Percentiles rank a stretch among this genome's conserved stretches.
These are phyloP conservation scores for Lampropteryx suffumata DNA, from an alignment of 2,888 invertebrate species.

Conservation along the genomic window DNA sequence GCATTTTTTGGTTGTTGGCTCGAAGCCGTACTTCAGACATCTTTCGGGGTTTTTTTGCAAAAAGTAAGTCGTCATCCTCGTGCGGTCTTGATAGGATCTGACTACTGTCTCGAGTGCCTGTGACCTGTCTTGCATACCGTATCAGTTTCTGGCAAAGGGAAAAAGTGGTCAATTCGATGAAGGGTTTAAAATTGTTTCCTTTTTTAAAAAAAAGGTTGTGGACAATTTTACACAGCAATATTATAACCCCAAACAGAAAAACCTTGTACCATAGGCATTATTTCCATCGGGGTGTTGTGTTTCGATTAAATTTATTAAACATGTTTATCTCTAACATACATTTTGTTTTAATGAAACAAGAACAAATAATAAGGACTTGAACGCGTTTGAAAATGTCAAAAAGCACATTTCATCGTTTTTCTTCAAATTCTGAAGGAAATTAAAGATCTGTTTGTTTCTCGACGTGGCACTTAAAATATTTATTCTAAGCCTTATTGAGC, in stretches of 20 bases:
- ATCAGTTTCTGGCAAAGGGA: constrained; percentile 38
- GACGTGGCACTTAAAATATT: constrained; percentile 53
- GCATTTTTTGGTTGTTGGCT: constrained; percentile 59
- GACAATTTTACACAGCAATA: no score
- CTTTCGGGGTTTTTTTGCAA: constrained; percentile 59
- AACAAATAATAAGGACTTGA: no score
- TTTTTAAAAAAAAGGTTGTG: constrained; percentile 1
- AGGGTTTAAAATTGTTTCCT: constrained; percentile 6
- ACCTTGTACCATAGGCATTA: no score
- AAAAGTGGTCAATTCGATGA: constrained; percentile 36
- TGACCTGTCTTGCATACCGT: constrained; percentile 54
- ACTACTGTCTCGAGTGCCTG: constrained; percentile 61
- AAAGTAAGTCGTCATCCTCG: constrained; percentile 69
- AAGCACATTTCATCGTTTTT: neutral
- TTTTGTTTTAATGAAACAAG: no score
- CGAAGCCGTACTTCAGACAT: constrained; percentile 64
- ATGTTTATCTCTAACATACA: no score
- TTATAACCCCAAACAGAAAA: no score
- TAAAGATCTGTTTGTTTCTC: constrained; percentile 53
- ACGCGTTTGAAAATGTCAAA: no score
- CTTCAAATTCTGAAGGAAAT: constrained; percentile 62
- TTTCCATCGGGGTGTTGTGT: no score
- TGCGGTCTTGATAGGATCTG: constrained; percentile 62
- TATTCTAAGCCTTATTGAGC: constrained; percentile 55
- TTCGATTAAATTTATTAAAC: no score